phyloP scores from a whole-genome alignment of 2,888 invertebrate species.

The Sphaeridia pumilis region DNA sequence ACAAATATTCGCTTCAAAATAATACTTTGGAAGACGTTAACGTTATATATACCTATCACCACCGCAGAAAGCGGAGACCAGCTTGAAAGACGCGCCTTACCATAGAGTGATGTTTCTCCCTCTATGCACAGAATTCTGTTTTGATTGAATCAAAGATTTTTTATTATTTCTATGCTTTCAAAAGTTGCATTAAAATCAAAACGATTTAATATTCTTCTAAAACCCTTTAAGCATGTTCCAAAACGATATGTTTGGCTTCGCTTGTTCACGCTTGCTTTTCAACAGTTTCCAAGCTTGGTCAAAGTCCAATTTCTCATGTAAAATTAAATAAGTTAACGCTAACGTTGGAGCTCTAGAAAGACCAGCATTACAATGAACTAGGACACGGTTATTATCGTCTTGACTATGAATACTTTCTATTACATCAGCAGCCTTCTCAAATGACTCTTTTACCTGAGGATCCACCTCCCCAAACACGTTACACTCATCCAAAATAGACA shows the following conservation, averaged over 20 bases:
- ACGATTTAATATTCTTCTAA: too few species aligned
- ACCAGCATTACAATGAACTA: slow-evolving; percentile 88
- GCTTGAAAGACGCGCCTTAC: too few species aligned
- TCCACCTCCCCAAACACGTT: slow-evolving; percentile 9
- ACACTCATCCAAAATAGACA: slow-evolving; percentile 30
- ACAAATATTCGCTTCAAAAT: too few species aligned
- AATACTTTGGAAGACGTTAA: too few species aligned
- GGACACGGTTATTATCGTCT: slow-evolving; percentile 43
- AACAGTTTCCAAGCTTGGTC: slow-evolving; percentile 55
- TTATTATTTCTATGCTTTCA: too few species aligned
- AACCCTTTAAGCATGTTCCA: too few species aligned
- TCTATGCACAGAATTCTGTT: too few species aligned
- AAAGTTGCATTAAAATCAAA: too few species aligned
- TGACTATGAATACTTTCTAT: slow-evolving; percentile 8
- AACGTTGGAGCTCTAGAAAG: slow-evolving; percentile 72
- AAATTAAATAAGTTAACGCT: slow-evolving; percentile 69
- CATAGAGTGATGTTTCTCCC: too few species aligned
- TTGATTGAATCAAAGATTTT: too few species aligned
- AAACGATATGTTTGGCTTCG: slow-evolving; percentile 73
- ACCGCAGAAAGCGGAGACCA: too few species aligned
- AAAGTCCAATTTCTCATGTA: slow-evolving; percentile 44
- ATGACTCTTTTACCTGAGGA: neutral
- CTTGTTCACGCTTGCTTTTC: slow-evolving; percentile 53
- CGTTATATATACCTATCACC: too few species aligned
- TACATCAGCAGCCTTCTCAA: slow-evolving; percentile 16